phyloP scores from a whole-genome alignment of 35 echinoderm and acorn worm species.

The Lytechinus pictus region DNA sequence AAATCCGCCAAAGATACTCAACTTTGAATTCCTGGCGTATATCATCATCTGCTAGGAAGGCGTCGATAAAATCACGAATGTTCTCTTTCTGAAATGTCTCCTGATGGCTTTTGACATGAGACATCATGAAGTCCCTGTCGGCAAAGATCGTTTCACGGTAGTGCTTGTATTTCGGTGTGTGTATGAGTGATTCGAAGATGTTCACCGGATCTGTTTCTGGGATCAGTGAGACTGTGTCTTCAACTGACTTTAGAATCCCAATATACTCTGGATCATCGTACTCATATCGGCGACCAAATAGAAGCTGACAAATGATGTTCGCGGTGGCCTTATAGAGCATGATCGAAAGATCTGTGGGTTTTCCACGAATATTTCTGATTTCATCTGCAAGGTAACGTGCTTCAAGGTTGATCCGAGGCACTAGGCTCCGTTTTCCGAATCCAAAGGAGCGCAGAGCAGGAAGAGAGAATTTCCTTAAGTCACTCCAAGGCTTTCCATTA shows the following conservation, averaged over 20 bases:
- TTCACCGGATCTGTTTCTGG: neutral
- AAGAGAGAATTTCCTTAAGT: neutral
- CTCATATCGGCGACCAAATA: neutral
- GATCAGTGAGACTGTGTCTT: neutral
- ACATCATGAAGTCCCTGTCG: neutral
- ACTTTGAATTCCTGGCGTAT: neutral
- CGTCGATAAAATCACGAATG: conserved; percentile 39
- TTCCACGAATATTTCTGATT: neutral
- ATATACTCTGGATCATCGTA: neutral
- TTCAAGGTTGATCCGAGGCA: neutral
- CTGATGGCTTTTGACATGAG: neutral
- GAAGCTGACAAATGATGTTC: neutral
- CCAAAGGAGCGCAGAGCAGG: neutral
- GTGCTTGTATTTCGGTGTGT: neutral
- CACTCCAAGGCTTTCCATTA: neutral
- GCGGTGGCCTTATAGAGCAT: neutral
- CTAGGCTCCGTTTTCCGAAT: neutral
- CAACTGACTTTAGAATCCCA: neutral
- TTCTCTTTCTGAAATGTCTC: conserved; percentile 37
- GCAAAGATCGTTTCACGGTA: neutral
- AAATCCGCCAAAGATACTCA: neutral
- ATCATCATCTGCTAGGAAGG: neutral
- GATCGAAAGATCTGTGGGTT: neutral
- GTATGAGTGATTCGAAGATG: neutral
- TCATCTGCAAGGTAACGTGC: neutral